Conservation (phyloP, 2,113 vertebrate genomes). For the Ondatra zibethicus region DNA sequence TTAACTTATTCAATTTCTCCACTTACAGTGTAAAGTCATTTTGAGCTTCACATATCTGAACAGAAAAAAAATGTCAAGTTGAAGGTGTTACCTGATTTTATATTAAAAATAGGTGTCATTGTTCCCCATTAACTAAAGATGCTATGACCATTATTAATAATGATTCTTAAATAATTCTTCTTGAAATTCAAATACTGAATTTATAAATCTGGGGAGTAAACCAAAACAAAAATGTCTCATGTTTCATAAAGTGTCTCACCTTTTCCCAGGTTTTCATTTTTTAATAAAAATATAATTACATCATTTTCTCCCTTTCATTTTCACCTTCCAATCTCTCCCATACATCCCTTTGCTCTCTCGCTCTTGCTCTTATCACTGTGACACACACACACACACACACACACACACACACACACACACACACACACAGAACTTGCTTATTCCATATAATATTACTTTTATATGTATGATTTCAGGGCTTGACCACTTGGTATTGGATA, state of each 20-base stretch:
- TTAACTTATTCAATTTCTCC: background rate
- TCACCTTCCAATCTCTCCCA: background rate
- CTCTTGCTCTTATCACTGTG: background rate
- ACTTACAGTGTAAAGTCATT: background rate
- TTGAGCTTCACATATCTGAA: slow-evolving; percentile 15
- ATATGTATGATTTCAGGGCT: background rate
- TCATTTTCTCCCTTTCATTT: background rate
- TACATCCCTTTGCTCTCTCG: background rate
- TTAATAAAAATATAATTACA: background rate
- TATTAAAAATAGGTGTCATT: slow-evolving; percentile 25
- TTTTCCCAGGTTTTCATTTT: background rate
- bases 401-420: no score
- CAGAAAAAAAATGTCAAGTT: slow-evolving; percentile 16
- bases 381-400: background rate
- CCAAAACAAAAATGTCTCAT: background rate
- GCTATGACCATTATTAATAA: background rate
- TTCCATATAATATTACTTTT: background rate
- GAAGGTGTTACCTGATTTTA: slow-evolving; percentile 10
- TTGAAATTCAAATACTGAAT: slow-evolving; percentile 28
- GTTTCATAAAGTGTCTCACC: slow-evolving; percentile 7
- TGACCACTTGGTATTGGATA: background rate
- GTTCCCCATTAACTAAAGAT: background rate
- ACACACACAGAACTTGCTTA: background rate
- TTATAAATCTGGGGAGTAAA: background rate
- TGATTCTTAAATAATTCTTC: slow-evolving; percentile 28